Evolutionary conservation across 1,140 invertebrate genomes (phyloP).

Genomic region (Microplitis mediator): DNA sequence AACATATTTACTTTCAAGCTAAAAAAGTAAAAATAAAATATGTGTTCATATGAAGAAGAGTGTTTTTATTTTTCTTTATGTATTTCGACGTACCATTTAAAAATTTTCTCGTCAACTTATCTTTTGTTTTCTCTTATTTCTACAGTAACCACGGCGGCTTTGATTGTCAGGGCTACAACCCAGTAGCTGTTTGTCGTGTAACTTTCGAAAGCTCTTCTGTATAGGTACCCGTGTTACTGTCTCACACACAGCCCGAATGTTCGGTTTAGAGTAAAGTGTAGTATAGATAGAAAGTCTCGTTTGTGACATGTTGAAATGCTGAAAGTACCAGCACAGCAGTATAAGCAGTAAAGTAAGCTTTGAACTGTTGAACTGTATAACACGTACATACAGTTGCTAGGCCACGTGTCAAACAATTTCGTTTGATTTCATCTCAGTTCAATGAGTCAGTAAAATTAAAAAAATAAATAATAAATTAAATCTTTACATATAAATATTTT

Average conservation of each 20-base stretch:
- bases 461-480: no score
- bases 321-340: not conserved
- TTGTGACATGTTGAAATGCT: not conserved
- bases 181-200: not conserved
- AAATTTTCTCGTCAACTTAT: not conserved
- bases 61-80: no score
- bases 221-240: not conserved
- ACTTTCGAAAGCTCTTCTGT: not conserved
- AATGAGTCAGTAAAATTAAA: not conserved
- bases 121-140: not conserved
- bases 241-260: not conserved
- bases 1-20: no score
- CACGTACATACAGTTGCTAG: not conserved
- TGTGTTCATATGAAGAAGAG: no score
- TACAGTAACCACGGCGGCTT: not conserved
- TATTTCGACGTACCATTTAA: no score
- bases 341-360: not conserved
- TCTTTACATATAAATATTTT: no score
- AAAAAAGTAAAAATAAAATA: no score
- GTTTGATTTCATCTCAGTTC: not conserved
- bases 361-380: not conserved
- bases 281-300: no score
- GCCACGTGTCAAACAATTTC: not conserved
- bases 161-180: not conserved
- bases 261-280: not conserved